A percentile compares a stretch with the other conserved stretches of the same genome.
Evolutionary conservation across 2,888 invertebrate genomes (phyloP).

Genomic region (Megastigmus dorsalis): DNA sequence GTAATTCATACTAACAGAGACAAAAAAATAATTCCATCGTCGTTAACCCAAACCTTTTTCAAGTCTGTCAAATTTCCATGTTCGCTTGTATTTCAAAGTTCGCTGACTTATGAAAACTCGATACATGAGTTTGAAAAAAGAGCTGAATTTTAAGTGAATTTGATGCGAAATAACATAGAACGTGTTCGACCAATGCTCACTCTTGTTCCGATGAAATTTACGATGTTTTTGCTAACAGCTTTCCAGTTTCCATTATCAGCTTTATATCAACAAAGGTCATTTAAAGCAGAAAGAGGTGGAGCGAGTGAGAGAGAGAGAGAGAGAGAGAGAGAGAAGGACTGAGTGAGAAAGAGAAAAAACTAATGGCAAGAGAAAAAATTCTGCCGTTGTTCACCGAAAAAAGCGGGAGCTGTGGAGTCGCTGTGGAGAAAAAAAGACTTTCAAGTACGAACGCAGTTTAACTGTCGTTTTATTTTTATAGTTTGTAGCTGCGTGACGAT

Average conservation of each 20-base stretch:
- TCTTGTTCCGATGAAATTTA: slow-evolving; percentile 18
- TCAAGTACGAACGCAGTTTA: background rate
- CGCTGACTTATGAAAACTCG: slow-evolving; percentile 6
- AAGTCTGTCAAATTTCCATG: no score
- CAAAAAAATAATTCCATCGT: no score
- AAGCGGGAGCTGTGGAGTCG: no score
- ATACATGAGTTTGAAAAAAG: background rate
- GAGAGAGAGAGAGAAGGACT: background rate
- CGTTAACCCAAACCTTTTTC: no score
- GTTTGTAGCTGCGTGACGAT: background rate
- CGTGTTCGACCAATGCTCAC: background rate
- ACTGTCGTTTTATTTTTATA: background rate
- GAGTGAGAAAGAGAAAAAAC: background rate
- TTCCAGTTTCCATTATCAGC: slow-evolving; percentile 34
- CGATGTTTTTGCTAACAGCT: slow-evolving; percentile 33
- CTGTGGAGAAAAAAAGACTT: background rate
- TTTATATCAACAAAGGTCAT: slow-evolving; percentile 30
- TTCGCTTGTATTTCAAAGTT: no score
- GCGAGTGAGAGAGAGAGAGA: background rate
- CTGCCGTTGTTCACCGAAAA: no score
- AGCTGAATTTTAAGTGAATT: background rate
- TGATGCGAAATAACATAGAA: background rate
- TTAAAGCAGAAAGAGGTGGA: background rate
- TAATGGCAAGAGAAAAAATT: background rate
- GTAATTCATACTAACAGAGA: no score